These are phyloP conservation scores for Sorex maritimensis DNA, from an alignment of 2,797 vertebrate genomes.

Conservation along the genomic window DNA sequence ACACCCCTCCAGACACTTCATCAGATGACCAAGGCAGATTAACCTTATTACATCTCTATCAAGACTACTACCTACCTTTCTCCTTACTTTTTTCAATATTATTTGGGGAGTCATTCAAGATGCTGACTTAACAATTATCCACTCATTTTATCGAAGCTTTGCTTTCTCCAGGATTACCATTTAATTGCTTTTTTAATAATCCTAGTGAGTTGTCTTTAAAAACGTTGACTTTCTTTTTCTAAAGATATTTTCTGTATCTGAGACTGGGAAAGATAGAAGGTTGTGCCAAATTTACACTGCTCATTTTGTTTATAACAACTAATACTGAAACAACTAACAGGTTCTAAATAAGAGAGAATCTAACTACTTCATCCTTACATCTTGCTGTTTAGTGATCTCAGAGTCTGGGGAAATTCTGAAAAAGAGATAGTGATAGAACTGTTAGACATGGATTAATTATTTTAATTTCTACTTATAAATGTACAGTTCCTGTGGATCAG, in stretches of 20 bases:
- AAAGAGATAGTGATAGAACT: conserved; percentile 70
- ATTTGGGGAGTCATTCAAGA: too few relatives aligned
- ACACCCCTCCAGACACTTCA: too few relatives aligned
- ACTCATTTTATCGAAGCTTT: conserved; percentile 72
- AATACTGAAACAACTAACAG: conserved; percentile 56
- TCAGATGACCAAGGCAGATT: too few relatives aligned
- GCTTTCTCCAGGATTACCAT: conserved; percentile 47
- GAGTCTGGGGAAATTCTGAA: conserved; percentile 80
- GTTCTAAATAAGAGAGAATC: conserved; percentile 55
- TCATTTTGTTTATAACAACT: conserved; percentile 70
- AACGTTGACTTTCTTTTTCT: conserved; percentile 73
- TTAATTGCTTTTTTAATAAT: conserved; percentile 67
- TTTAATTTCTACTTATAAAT: conserved; percentile 83
- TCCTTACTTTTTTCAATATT: too few relatives aligned
- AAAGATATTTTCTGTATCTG: conserved; percentile 58
- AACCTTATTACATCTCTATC: too few relatives aligned
- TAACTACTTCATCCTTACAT: conserved; percentile 71
- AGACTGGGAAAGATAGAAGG: conserved; percentile 29
- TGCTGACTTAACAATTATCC: conserved; percentile 48
- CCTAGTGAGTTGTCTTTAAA: conserved; percentile 69
- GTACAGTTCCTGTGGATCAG: conserved; percentile 67
- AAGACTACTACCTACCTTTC: too few relatives aligned
- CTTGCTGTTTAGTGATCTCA: conserved; percentile 64
- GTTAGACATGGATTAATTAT: conserved; percentile 83
- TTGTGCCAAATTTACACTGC: conserved; percentile 52